These are phyloP conservation scores for Blennius ocellaris DNA, from an alignment of 2,113 vertebrate species.

Conservation along the genomic window DNA sequence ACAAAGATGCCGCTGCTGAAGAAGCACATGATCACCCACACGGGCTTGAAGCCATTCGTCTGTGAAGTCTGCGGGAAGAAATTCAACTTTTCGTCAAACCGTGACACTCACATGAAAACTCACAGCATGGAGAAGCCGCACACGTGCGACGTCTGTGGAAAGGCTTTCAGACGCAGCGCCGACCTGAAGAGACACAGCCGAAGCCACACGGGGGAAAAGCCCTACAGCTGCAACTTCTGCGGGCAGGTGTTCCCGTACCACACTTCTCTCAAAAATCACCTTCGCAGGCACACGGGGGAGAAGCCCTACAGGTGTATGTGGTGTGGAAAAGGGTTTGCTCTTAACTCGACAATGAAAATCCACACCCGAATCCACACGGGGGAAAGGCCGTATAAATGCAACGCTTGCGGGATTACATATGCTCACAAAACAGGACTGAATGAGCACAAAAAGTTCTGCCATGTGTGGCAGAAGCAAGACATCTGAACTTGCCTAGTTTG, in stretches of 20 bases:
- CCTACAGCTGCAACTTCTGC: not conserved
- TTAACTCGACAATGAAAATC: conserved; percentile 16
- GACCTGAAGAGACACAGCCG: conserved; percentile 27
- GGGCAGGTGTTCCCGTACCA: not conserved
- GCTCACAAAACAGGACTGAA: too few species aligned
- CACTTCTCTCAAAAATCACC: conserved; percentile 3
- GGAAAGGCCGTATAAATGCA: conserved; percentile 36
- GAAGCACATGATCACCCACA: too few species aligned
- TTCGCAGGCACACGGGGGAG: conserved; percentile 29
- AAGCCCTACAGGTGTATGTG: conserved; percentile 24
- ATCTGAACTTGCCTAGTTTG: too few species aligned
- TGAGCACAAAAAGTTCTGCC: too few species aligned
- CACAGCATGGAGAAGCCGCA: conserved; percentile 17
- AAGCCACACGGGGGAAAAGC: conserved; percentile 32
- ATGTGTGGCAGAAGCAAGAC: too few species aligned
- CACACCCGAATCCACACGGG: conserved; percentile 42
- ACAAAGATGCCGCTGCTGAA: too few species aligned
- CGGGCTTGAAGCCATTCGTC: too few species aligned
- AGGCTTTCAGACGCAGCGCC: conserved; percentile 22
- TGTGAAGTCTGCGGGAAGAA: too few species aligned
- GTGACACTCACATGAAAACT: not conserved
- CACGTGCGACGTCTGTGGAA: conserved; percentile 37
- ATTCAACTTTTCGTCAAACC: too few species aligned
- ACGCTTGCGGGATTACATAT: too few species aligned
- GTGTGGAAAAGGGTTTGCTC: conserved; percentile 35